A percentile compares a stretch with the other conserved stretches of the same genome.
Conservation (phyloP, 2,888 invertebrate species). For the Tetanocera ferruginea region DNA sequence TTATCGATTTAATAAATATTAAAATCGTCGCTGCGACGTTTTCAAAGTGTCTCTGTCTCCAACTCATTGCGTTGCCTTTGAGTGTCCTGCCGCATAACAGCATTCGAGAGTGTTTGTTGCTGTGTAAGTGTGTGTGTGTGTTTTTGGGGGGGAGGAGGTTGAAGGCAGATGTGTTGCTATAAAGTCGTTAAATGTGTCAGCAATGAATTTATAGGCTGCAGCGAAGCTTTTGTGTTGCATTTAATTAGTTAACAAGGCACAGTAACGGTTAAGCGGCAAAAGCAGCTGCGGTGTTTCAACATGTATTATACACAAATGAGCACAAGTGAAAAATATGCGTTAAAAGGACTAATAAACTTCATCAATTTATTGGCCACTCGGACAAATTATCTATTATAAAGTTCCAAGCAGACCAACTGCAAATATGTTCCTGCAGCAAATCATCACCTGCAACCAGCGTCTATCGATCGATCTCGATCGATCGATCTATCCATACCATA, state of each 20-base stretch:
- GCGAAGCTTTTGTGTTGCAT: constrained; percentile 30
- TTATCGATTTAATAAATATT: constrained; percentile 46
- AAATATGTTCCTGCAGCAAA: constrained; percentile 1
- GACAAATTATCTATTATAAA: too few species aligned
- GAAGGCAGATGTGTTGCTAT: neutral
- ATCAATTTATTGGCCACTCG: too few species aligned
- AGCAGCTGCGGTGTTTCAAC: neutral
- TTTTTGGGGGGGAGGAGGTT: neutral
- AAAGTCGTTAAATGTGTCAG: constrained; percentile 36
- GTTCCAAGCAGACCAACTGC: neutral
- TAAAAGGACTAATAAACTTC: neutral
- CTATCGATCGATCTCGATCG: constrained; percentile 1
- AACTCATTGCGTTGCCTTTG: constrained; percentile 10
- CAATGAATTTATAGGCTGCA: constrained; percentile 40
- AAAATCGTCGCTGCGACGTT: constrained; percentile 14
- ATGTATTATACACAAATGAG: neutral
- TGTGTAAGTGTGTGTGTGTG: neutral
- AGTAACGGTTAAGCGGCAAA: neutral
- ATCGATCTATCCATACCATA: neutral
- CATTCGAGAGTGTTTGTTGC: neutral
- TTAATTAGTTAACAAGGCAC: constrained; percentile 14
- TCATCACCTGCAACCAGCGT: constrained; percentile 10
- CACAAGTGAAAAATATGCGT: neutral
- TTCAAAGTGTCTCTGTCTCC: constrained; percentile 8
- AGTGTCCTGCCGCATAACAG: constrained; percentile 23